Conservation (phyloP, 2,113 vertebrate species). For the Seriola dumerili region DNA sequence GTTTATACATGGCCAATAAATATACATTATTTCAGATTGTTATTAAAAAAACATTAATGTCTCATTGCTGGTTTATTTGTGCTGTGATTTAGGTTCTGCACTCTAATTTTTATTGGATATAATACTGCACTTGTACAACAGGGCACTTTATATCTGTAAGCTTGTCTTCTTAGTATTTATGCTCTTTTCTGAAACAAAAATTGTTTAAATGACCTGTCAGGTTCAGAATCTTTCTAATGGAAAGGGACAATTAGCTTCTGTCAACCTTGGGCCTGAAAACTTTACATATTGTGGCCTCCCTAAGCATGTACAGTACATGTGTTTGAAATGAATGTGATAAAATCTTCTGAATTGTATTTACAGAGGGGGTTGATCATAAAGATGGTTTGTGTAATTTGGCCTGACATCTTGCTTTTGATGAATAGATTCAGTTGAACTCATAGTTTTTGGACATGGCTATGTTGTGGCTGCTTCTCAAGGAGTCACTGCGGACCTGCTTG, state of each 20-base stretch:
- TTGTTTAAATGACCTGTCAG: background rate
- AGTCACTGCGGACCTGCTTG: background rate
- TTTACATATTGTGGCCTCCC: conserved; percentile 3
- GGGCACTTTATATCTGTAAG: background rate
- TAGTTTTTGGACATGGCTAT: conserved; percentile 12
- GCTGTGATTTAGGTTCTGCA: background rate
- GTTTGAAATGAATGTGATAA: background rate
- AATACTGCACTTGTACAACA: background rate
- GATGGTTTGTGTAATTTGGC: background rate
- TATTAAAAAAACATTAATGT: background rate
- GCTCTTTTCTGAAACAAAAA: background rate
- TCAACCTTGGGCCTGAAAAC: background rate
- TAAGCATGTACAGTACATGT: too few relatives aligned
- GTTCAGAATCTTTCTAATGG: background rate
- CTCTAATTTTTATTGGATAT: background rate
- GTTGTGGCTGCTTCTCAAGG: conserved; percentile 1
- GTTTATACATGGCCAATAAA: background rate
- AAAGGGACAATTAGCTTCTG: background rate
- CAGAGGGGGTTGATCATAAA: background rate
- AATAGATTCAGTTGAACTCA: background rate
- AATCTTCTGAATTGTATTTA: conserved; percentile 8
- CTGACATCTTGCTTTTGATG: conserved; percentile 1
- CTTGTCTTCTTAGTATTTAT: background rate
- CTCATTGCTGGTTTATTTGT: background rate
- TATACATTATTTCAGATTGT: background rate